These are phyloP conservation scores for Acleris emargana DNA, from an alignment of 2,888 invertebrate species.

Conservation along the genomic window DNA sequence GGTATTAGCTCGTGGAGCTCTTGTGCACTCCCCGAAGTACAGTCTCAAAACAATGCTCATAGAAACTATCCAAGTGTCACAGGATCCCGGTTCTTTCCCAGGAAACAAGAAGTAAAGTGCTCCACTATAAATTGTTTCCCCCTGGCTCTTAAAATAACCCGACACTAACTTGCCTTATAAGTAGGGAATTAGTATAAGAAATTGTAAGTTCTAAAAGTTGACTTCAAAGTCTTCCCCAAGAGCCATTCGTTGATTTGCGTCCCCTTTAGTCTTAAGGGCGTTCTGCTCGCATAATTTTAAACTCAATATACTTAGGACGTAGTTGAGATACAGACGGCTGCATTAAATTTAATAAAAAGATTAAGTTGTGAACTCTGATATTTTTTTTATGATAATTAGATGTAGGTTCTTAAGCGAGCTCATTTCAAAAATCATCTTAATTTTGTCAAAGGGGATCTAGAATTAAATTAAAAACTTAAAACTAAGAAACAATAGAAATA, in stretches of 20 bases:
- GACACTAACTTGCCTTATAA: constrained; percentile 18
- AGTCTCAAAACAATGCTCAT: background rate
- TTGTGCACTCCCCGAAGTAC: no score
- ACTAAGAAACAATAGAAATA: no score
- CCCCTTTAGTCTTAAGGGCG: constrained; percentile 30
- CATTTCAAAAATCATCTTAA: no score
- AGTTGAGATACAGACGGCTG: background rate
- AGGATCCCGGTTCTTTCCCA: background rate
- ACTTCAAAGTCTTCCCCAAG: constrained; percentile 16
- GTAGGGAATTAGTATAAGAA: constrained; percentile 27
- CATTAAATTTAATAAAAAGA: background rate
- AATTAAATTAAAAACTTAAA: no score
- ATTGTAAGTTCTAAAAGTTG: constrained; percentile 26
- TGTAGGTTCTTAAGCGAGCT: no score
- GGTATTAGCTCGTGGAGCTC: no score
- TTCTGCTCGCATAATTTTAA: constrained; percentile 32
- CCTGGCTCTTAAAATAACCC: constrained; percentile 1
- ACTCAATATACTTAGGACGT: constrained; percentile 19
- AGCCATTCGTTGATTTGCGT: constrained; percentile 11
- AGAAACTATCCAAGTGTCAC: background rate
- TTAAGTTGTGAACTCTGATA: no score
- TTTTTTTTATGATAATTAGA: no score
- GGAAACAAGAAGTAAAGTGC: background rate
- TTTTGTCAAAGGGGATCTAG: no score
- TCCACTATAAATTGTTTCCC: constrained; percentile 19